Percentiles rank a stretch among this genome's conserved stretches.
phyloP scores from a whole-genome alignment of 2,888 invertebrate species.

The Dexiosoma caninum region DNA sequence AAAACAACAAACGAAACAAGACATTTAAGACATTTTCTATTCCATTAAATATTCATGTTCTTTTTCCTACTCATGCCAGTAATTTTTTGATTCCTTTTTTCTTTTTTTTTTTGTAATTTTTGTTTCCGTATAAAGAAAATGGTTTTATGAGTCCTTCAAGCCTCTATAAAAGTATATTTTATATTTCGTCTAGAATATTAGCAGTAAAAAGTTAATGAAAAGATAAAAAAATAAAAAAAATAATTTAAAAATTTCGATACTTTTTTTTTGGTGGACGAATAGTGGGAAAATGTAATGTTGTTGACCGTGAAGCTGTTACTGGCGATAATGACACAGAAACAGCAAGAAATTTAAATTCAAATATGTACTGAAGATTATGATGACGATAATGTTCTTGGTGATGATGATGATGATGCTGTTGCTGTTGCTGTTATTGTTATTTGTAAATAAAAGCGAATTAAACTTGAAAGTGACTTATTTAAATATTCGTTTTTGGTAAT shows the following conservation, averaged over 20 bases:
- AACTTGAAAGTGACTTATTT: constrained; percentile 12
- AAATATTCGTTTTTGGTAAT: constrained; percentile 30
- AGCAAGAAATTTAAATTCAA: too few species aligned
- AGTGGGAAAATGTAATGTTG: background rate
- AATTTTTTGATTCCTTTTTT: background rate
- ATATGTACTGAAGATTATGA: background rate
- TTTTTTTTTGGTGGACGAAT: background rate
- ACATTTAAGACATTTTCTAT: constrained; percentile 45
- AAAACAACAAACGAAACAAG: constrained; percentile 8
- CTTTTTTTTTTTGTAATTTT: background rate
- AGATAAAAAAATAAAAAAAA: background rate
- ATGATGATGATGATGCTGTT: too few species aligned
- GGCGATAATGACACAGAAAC: background rate
- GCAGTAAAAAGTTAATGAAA: background rate
- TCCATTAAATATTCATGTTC: constrained; percentile 59
- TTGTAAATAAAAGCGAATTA: constrained; percentile 26
- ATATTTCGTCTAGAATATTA: background rate
- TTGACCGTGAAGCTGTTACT: constrained; percentile 25
- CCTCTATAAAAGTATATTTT: background rate
- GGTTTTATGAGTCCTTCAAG: background rate
- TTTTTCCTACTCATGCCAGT: background rate
- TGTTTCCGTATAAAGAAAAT: background rate
- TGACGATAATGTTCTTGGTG: constrained; percentile 8
- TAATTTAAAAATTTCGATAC: background rate
- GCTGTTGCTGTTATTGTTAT: constrained; percentile 13